Percentiles rank a stretch among this genome's conserved stretches.
Conservation (phyloP, 2,888 invertebrate genomes). For the Stramonita haemastoma region DNA sequence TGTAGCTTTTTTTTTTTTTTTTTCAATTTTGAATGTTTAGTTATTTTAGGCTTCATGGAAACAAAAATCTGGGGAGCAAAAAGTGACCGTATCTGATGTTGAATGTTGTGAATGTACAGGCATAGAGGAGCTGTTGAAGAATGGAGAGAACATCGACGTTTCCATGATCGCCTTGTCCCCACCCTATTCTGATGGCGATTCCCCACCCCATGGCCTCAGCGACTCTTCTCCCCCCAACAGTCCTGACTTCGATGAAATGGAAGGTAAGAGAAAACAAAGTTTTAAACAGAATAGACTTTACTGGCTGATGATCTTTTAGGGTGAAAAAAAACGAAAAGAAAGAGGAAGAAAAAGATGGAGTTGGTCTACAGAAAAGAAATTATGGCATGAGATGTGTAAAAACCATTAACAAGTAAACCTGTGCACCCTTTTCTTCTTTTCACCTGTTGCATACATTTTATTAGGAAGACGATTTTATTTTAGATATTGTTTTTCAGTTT, state of each 20-base stretch:
- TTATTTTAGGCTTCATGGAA: too few relatives aligned
- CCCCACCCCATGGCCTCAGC: constrained; percentile 60
- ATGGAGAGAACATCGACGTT: constrained; percentile 29
- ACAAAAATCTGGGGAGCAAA: too few relatives aligned
- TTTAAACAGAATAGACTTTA: too few relatives aligned
- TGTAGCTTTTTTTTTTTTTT: too few relatives aligned
- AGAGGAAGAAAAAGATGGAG: too few relatives aligned
- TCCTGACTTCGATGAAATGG: constrained; percentile 43
- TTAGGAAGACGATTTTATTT: too few relatives aligned
- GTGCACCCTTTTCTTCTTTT: background rate
- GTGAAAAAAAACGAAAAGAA: too few relatives aligned
- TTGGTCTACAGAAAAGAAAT: too few relatives aligned
- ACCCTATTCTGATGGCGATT: constrained; percentile 66
- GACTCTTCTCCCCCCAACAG: constrained; percentile 49
- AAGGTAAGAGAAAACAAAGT: constrained; percentile 17
- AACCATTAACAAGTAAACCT: background rate
- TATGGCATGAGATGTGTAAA: too few relatives aligned
- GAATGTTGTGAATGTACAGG: background rate
- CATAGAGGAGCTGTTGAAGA: constrained; percentile 29
- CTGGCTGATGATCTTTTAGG: too few relatives aligned
- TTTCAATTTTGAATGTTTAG: too few relatives aligned
- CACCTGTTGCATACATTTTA: background rate
- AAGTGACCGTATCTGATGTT: too few relatives aligned
- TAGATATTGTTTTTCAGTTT: background rate
- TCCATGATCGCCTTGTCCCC: constrained; percentile 62